phyloP scores from a whole-genome alignment of 1,140 invertebrate species.

The Heliconius himera region DNA sequence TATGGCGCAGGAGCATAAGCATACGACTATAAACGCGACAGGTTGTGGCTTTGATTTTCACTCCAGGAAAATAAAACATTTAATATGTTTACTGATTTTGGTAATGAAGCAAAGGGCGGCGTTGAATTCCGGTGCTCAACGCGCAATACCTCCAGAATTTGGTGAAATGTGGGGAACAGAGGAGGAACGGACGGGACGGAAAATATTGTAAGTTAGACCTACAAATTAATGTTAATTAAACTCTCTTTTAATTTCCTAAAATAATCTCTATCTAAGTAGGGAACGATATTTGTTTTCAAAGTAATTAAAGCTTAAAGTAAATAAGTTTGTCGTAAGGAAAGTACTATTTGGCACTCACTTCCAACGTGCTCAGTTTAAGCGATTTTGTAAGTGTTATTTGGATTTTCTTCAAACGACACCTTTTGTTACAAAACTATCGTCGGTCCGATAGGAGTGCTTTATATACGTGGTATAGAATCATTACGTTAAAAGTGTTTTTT shows the following conservation, averaged over 20 bases:
- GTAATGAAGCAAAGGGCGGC: too few relatives aligned
- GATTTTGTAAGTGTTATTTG: constrained; percentile 36
- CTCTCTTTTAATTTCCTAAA: background rate
- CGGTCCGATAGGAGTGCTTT: constrained; percentile 17
- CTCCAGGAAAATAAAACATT: too few relatives aligned
- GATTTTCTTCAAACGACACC: constrained; percentile 34
- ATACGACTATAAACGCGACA: too few relatives aligned
- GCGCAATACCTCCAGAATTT: too few relatives aligned
- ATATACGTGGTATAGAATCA: background rate
- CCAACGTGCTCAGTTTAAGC: constrained; percentile 19
- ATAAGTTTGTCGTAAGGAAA: constrained; percentile 13
- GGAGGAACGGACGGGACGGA: too few relatives aligned
- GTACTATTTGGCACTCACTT: constrained; percentile 33
- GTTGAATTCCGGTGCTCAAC: too few relatives aligned
- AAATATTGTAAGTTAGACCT: background rate
- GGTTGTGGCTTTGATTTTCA: too few relatives aligned
- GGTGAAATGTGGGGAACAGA: too few relatives aligned
- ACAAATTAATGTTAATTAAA: background rate
- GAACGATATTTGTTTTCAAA: constrained; percentile 12
- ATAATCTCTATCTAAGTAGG: background rate
- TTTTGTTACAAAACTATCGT: constrained; percentile 28
- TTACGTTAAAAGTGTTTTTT: background rate
- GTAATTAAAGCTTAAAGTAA: constrained; percentile 5
- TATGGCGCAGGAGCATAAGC: too few relatives aligned
- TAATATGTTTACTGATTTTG: too few relatives aligned